Percentiles rank a stretch among this genome's conserved stretches.
These are phyloP conservation scores for Caerostris darwini DNA, from an alignment of 1,140 invertebrate species.

Conservation along the genomic window DNA sequence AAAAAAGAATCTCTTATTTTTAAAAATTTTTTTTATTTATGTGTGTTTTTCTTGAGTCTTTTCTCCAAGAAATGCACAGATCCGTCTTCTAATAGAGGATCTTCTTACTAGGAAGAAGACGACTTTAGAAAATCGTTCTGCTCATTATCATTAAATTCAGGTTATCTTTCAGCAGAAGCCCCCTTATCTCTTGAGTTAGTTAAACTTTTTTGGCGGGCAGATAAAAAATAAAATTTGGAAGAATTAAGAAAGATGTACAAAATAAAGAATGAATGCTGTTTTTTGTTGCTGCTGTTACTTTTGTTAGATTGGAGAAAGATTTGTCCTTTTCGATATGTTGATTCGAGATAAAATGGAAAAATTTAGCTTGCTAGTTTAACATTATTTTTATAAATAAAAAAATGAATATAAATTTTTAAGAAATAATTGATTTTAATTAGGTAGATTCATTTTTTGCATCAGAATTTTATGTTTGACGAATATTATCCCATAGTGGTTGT, in stretches of 20 bases:
- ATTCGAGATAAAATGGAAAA: too few relatives aligned
- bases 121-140: constrained; percentile 1
- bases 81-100: not conserved
- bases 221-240: not conserved
- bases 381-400: too few relatives aligned
- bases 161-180: not conserved
- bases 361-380: too few relatives aligned
- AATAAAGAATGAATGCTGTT: not conserved
- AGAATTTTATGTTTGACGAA: too few relatives aligned
- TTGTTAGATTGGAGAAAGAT: not conserved
- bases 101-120: not conserved
- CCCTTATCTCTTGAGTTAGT: not conserved
- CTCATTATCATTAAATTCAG: constrained; percentile 39
- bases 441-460: too few relatives aligned
- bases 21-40: too few relatives aligned
- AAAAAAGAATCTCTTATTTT: not conserved
- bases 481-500: too few relatives aligned
- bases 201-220: not conserved
- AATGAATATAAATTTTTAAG: too few relatives aligned
- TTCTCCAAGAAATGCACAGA: not conserved
- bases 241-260: not conserved
- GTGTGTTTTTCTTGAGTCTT: too few relatives aligned
- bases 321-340: not conserved
- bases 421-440: too few relatives aligned
- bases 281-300: not conserved